Base-by-base conservation (phyloP, 2,888 invertebrate genomes). In the Prosopocoilus inquinatus region DNA sequence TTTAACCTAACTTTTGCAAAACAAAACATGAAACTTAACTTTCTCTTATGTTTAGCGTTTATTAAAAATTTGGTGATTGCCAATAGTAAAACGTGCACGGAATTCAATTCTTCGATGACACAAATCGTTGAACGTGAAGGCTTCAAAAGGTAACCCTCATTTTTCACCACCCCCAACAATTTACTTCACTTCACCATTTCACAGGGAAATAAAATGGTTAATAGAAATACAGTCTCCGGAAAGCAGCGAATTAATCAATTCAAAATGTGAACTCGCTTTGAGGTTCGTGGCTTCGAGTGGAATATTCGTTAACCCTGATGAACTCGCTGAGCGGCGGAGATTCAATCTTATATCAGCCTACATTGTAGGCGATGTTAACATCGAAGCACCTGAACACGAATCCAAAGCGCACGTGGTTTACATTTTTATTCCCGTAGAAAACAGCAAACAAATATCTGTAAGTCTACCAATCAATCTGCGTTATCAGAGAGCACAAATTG, bases 101-200 rank as follows among this genome's bases (percentile, higher is more conserved):
- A 73, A 50, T 62, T 74, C 45, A 68, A 76, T 52, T 59, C 72
- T 32, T 70, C 75, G 0, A 66, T 77, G 38, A 73, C 74, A n/a
- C 76, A 76, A 67, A 76, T 76, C 58, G 68, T 80, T 39, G 78
- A 78, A 60, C 76, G 78, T 61, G 77, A 78, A 64, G 81, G 80
- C 47, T 80, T 79, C 68, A 79, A 80, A 63, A 76, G 78, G 79
- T 79, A 63, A 63, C 38, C 16, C 34, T 13, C 20, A 8, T 16
- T 9, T 11, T 48, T 44, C 4, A 43, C 36, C 49, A 41, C n/a
- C n/a, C 2, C 1, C 33, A 13, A 2, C 8, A 33, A 34, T 32
- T 4, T 32, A 16, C 9, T 39, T 28, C 8, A 12, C 32, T 48
- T 46, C 9, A 45, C 53, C 47, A 49, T 51, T 28, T 70, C 73